Conservation (phyloP, 2,113 vertebrate genomes). For the Falcunculus frontatus region DNA sequence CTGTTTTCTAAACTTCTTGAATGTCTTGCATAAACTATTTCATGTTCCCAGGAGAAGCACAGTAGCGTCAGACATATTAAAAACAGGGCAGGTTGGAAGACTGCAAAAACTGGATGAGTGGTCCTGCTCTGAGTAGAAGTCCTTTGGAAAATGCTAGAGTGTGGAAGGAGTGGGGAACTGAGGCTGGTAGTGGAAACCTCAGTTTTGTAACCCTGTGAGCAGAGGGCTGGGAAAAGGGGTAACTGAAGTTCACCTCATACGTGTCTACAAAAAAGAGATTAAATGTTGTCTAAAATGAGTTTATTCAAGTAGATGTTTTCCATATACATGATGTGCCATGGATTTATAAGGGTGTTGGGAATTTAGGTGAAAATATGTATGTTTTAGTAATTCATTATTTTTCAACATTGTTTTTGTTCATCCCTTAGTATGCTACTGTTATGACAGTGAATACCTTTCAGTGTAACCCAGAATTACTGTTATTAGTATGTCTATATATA, state of each 20-base stretch:
- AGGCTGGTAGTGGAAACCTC: neutral
- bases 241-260: neutral
- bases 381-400: neutral
- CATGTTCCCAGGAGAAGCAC: neutral
- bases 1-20: neutral
- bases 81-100: neutral
- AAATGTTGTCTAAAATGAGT: neutral
- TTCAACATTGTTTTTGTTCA: neutral
- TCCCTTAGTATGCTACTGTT: neutral
- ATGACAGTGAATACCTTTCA: neutral
- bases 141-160: neutral
- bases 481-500: neutral
- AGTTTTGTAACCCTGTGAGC: neutral
- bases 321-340: rapidly evolving
- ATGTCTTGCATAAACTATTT: neutral
- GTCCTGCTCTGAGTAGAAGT: neutral
- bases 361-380: neutral
- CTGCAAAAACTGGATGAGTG: neutral
- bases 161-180: neutral
- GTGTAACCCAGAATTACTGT: neutral
- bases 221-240: neutral
- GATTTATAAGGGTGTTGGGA: neutral
- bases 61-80: neutral
- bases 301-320: neutral
- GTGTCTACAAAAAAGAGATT: neutral